Percentiles rank a stretch among this genome's conserved stretches.
phyloP scores from a whole-genome alignment of 2,797 vertebrate species.

The Falco rusticolus region DNA sequence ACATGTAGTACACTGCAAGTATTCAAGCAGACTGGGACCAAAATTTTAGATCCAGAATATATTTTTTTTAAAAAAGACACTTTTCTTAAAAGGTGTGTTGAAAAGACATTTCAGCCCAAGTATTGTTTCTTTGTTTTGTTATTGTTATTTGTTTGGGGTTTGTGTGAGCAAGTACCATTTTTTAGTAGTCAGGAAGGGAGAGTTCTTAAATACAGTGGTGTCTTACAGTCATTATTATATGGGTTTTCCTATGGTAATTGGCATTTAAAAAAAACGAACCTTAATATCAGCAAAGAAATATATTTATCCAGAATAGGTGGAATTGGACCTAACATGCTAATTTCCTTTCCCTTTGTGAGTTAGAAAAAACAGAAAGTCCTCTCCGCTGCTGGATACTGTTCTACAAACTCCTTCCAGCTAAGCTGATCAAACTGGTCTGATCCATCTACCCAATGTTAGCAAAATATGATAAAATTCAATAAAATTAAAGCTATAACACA shows the following conservation, averaged over 20 bases:
- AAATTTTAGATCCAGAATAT: background rate
- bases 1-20: background rate
- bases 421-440: background rate
- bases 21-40: background rate
- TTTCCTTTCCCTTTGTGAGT: background rate
- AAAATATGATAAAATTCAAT: background rate
- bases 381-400: background rate
- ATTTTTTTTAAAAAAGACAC: fast-evolving
- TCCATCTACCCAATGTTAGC: background rate
- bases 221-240: background rate
- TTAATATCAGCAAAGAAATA: background rate
- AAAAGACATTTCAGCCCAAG: fast-evolving
- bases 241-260: background rate
- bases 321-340: background rate
- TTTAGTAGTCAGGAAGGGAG: background rate
- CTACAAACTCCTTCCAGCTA: background rate
- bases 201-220: background rate
- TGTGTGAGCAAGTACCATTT: background rate
- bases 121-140: background rate
- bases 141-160: fast-evolving
- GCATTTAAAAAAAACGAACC: background rate
- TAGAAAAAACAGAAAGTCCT: background rate
- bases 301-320: background rate
- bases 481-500: background rate
- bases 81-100: background rate